Evolutionary conservation across 1,140 invertebrate species (phyloP), one percentile per base, ranked within the genome.

Genomic region (Zeugodacus cucurbitae): DNA sequence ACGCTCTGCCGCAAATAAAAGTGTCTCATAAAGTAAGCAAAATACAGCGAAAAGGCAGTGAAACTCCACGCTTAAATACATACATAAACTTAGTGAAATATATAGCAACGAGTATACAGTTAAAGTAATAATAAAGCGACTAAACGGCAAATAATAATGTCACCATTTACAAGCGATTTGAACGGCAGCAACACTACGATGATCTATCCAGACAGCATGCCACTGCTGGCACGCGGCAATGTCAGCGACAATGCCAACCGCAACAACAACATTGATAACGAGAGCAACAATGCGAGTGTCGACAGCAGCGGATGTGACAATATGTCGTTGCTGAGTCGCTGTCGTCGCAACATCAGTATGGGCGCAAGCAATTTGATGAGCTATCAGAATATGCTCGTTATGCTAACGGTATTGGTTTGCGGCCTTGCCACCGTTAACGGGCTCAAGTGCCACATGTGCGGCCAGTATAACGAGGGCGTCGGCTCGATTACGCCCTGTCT

Each of bases 401-500:
- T 88, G 88, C 41, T 88, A 41, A 70, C 87, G 44, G 59, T 89
- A 20, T 82, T 89, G 29, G 54, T 88, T n/a, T 88, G 87, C 54
- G 88, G 87, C 70, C 87, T 92, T 88, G 91, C 89, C 48, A 20
- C 89, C 26, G 92, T 91, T 88, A 90, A 94, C 90, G 94, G 95
- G 89, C 94, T 97, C 89, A 95, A 95, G 91, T 97, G 96, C 94
- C 96, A 96, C 94, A 95, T 96, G 92, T 97, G 96, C 90, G 96
- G 96, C 54, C 95, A 96, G 93, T 97, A 97, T 93, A 97, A 96
- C 90, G 96, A 97, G 89, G 96, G 96, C 14, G 96, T 97, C 8
- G 96, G 96, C 59, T 97, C 96, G 87, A 97, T 97, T 88, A 97
- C 96, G 58, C 96, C 96, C 4, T 97, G 96, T 93, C 95, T 96